phyloP scores from a whole-genome alignment of 2,888 invertebrate species.

The Metalampra italica region DNA sequence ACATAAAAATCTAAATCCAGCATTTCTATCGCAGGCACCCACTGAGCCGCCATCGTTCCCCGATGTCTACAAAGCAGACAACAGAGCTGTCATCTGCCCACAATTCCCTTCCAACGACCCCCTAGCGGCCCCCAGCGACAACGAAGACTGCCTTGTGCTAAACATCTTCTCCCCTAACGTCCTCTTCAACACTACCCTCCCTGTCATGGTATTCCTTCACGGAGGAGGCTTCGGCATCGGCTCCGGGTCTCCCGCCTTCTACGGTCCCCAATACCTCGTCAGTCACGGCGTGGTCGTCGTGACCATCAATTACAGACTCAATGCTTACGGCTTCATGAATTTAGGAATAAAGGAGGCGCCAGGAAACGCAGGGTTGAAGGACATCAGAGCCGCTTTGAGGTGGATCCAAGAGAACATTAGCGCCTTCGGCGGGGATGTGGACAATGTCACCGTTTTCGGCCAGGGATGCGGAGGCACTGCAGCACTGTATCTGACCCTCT shows the following conservation, averaged over 20 bases:
- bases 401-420: conserved; percentile 63
- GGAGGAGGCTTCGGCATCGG: conserved; percentile 72
- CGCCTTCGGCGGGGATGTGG: conserved; percentile 56
- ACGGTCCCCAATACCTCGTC: conserved; percentile 67
- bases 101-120: conserved; percentile 62
- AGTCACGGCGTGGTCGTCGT: conserved; percentile 63
- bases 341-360: conserved; percentile 58
- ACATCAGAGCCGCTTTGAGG: conserved; percentile 63
- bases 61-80: conserved; percentile 57
- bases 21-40: conserved; percentile 44
- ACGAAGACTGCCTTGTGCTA: conserved; percentile 66
- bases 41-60: conserved; percentile 43
- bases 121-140: conserved; percentile 57
- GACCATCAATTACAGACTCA: conserved; percentile 71
- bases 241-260: conserved; percentile 55
- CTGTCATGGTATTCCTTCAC: conserved; percentile 70
- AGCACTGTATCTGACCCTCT: conserved; percentile 59
- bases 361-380: conserved; percentile 70
- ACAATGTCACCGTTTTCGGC: conserved; percentile 68
- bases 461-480: conserved; percentile 66
- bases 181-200: conserved; percentile 35
- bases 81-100: conserved; percentile 52
- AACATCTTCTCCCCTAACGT: conserved; percentile 59
- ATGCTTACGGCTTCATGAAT: conserved; percentile 67
- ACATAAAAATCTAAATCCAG: no score